A percentile compares a stretch with the other conserved stretches of the same genome.
phyloP scores from a whole-genome alignment of 2,113 vertebrate species.

The Tympanuchus pallidicinctus region DNA sequence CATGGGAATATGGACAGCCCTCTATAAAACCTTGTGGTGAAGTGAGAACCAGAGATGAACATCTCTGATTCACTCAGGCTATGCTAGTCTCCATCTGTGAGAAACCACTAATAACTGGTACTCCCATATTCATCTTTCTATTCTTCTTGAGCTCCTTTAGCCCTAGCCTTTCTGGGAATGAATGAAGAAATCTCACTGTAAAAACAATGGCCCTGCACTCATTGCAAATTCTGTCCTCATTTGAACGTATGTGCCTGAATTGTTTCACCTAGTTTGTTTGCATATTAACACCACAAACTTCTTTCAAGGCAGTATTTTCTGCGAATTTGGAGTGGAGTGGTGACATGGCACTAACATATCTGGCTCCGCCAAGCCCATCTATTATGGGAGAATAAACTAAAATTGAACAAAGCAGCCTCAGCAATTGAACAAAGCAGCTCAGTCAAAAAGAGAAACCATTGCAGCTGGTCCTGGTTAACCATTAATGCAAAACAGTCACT shows the following conservation, averaged over 20 bases:
- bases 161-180: neutral
- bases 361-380: neutral
- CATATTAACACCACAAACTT: neutral
- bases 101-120: neutral
- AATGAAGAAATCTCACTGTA: neutral
- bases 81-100: neutral
- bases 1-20: neutral
- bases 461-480: neutral
- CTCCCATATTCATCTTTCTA: accelerated
- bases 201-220: accelerated
- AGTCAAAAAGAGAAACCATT: neutral
- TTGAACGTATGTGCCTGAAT: neutral
- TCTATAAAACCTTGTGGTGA: neutral
- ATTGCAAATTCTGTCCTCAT: neutral
- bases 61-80: neutral
- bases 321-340: neutral
- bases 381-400: neutral
- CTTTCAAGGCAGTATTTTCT: neutral
- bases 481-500: neutral
- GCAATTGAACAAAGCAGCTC: neutral
- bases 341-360: neutral
- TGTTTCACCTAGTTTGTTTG: neutral
- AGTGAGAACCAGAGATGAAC: neutral
- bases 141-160: neutral
- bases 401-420: neutral